Evolutionary conservation across 2,797 vertebrate genomes (phyloP).

Genomic region (Micropoecilia bifurca): DNA sequence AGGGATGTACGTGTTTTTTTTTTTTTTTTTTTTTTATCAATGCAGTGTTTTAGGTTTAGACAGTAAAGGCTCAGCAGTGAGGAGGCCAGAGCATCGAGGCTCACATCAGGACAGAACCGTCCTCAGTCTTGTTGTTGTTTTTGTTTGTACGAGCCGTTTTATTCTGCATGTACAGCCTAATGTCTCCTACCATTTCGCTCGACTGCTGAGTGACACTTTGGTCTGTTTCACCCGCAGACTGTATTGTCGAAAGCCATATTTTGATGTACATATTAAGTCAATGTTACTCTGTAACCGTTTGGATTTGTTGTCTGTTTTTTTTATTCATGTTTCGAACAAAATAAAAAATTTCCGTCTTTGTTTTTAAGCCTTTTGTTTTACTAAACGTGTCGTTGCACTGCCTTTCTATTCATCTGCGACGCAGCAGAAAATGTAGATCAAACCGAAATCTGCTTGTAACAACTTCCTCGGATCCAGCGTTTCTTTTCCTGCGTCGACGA

Average conservation of each 20-base stretch:
- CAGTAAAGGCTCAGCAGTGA: conserved; percentile 28
- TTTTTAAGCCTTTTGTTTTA: neutral
- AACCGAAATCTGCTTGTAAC: neutral
- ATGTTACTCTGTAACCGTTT: conserved; percentile 55
- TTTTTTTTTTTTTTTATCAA: conserved; percentile 1
- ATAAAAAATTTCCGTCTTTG: conserved; percentile 47
- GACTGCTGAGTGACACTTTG: conserved; percentile 25
- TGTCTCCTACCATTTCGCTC: conserved; percentile 45
- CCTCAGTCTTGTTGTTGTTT: conserved; percentile 62
- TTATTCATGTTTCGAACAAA: conserved; percentile 68
- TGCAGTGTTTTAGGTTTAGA: conserved; percentile 56
- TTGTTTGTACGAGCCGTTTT: conserved; percentile 62
- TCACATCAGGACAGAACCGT: conserved; percentile 42
- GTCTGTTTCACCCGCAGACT: conserved; percentile 33
- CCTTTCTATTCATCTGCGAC: neutral
- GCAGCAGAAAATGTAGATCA: neutral
- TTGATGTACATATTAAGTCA: conserved; percentile 54
- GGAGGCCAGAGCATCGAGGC: conserved; percentile 40
- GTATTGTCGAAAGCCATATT: conserved; percentile 68
- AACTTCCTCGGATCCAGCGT: neutral
- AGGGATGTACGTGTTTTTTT: conserved; percentile 5
- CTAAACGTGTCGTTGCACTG: neutral
- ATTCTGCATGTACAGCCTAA: conserved; percentile 27
- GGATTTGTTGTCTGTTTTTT: conserved; percentile 9
- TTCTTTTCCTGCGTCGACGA: conserved; percentile 5